phyloP scores from a whole-genome alignment of 1,140 invertebrate species.

The Drosophila arawakana region DNA sequence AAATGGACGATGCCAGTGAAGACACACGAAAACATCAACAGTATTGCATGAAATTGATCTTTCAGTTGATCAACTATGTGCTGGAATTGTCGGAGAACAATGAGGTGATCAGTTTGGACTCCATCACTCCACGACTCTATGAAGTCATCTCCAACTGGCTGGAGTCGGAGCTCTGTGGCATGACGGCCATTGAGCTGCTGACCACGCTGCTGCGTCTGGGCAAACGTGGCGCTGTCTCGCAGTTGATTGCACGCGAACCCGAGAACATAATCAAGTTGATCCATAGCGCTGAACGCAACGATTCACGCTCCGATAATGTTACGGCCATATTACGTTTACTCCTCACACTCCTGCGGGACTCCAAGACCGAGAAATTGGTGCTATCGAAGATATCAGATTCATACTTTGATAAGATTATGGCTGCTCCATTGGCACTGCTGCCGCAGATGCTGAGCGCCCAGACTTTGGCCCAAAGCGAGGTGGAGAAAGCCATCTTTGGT shows the following conservation, averaged over 20 bases:
- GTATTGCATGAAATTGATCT: constrained; percentile 66
- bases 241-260: constrained; percentile 66
- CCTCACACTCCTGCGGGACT: constrained; percentile 56
- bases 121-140: constrained; percentile 66
- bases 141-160: constrained; percentile 70
- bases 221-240: constrained; percentile 54
- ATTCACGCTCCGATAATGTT: constrained; percentile 54
- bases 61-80: constrained; percentile 62
- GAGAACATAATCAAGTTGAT: constrained; percentile 58
- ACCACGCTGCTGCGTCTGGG: constrained; percentile 52
- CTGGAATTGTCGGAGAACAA: constrained; percentile 55
- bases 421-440: constrained; percentile 48
- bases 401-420: constrained; percentile 79
- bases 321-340: constrained; percentile 67
- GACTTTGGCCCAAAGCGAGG: constrained; percentile 53
- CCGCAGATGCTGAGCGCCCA: constrained; percentile 59
- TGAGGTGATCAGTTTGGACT: constrained; percentile 68
- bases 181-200: constrained; percentile 67
- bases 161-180: constrained; percentile 66
- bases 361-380: constrained; percentile 76
- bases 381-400: constrained; percentile 76
- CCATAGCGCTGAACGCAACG: constrained; percentile 59
- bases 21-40: constrained; percentile 84
- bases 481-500: constrained; percentile 76
- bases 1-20: constrained; percentile 74